A percentile compares a stretch with the other conserved stretches of the same genome.
Conservation (phyloP, 2,888 invertebrate species). For the Aporophyla nigra region DNA sequence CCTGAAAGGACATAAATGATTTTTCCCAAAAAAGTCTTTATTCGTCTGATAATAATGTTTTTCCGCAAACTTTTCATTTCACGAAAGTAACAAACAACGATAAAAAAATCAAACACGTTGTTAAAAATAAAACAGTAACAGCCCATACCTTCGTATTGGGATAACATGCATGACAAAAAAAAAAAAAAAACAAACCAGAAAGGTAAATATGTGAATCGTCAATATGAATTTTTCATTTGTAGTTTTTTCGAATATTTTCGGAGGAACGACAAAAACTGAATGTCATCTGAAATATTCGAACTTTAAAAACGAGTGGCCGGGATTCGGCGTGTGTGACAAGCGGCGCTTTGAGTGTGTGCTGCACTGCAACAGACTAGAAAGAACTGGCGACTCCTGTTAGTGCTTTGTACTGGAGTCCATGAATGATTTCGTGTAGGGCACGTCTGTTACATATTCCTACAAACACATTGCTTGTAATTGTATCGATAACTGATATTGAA, state of each 20-base stretch:
- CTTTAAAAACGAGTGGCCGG: slow-evolving; percentile 1
- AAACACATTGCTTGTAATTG: background rate
- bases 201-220: background rate
- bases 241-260: slow-evolving; percentile 23
- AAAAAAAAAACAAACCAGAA: slow-evolving; percentile 26
- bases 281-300: slow-evolving; percentile 35
- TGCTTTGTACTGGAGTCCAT: background rate
- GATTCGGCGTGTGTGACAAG: slow-evolving; percentile 3
- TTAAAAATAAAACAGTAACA: slow-evolving; percentile 6
- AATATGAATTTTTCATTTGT: slow-evolving; percentile 8
- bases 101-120: background rate
- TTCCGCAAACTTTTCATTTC: background rate
- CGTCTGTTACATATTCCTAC: background rate
- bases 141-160: background rate
- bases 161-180: no score
- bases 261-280: slow-evolving; percentile 19
- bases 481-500: background rate
- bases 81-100: background rate
- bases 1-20: no score
- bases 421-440: background rate
- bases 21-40: background rate
- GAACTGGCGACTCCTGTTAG: background rate
- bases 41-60: background rate
- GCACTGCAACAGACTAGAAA: background rate
- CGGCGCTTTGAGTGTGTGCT: slow-evolving; percentile 14